Conservation (phyloP, 2,888 invertebrate genomes). For the Eilema sororculum region DNA sequence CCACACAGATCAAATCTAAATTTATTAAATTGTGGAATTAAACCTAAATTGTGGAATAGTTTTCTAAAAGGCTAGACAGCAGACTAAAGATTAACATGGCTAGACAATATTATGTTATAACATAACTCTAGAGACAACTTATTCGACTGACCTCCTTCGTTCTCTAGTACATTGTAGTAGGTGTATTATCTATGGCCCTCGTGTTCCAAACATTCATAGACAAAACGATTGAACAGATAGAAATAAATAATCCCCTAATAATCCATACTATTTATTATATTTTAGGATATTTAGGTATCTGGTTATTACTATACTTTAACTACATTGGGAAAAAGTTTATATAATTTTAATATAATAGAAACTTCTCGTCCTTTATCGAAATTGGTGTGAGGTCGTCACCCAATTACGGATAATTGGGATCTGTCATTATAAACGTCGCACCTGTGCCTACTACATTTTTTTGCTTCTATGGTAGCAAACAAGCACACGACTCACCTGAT, state of each 20-base stretch:
- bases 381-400: conserved; percentile 47
- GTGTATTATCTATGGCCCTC: neutral
- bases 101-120: neutral
- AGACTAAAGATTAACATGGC: neutral
- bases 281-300: neutral
- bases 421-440: conserved; percentile 63
- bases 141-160: neutral
- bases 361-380: neutral
- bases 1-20: neutral
- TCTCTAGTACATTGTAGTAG: neutral
- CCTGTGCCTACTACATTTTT: neutral
- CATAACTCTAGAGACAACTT: neutral
- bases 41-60: too few relatives aligned
- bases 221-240: neutral
- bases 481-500: neutral
- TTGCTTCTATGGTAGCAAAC: neutral
- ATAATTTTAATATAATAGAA: neutral
- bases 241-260: neutral
- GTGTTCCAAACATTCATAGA: neutral
- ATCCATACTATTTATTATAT: too few relatives aligned
- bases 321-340: too few relatives aligned
- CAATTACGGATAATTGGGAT: conserved; percentile 72
- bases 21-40: too few relatives aligned
- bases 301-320: neutral
- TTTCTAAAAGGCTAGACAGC: too few relatives aligned